phyloP scores from a whole-genome alignment of 2,797 vertebrate genomes.

The Nannoperca obscura region DNA sequence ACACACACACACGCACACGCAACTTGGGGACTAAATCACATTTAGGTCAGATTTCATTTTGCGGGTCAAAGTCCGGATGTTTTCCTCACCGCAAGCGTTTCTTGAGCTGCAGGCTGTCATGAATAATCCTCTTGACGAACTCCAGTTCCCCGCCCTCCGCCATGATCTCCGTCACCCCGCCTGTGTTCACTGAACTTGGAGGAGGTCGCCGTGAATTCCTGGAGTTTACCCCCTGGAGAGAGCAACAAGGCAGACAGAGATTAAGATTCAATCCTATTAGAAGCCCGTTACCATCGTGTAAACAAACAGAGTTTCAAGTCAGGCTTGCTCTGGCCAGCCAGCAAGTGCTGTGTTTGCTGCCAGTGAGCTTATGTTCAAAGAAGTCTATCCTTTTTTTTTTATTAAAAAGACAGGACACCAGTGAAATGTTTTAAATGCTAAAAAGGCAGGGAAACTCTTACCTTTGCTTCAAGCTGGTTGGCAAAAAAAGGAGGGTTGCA shows the following conservation, averaged over 20 bases:
- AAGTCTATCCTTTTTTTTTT: neutral
- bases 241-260: conserved; percentile 68
- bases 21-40: neutral
- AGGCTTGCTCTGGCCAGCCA: neutral
- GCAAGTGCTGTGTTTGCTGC: conserved; percentile 9
- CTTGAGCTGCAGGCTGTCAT: conserved; percentile 97
- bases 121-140: conserved; percentile 99
- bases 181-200: conserved; percentile 98
- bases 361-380: neutral
- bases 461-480: conserved; percentile 97
- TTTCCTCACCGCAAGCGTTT: conserved; percentile 87
- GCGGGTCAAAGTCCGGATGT: neutral
- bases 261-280: conserved; percentile 74
- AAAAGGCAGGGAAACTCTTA: conserved; percentile 58
- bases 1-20: neutral
- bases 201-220: conserved; percentile 95
- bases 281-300: conserved; percentile 45
- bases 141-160: conserved; percentile 98
- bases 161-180: conserved; percentile 99
- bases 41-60: neutral
- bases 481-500: conserved; percentile 99
- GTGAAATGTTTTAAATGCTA: neutral
- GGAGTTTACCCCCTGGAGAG: conserved; percentile 94
- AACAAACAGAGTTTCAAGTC: conserved; percentile 50
- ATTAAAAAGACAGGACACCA: neutral